Base-by-base conservation (phyloP, 2,888 invertebrate genomes). In the Trachelus stipa region DNA sequence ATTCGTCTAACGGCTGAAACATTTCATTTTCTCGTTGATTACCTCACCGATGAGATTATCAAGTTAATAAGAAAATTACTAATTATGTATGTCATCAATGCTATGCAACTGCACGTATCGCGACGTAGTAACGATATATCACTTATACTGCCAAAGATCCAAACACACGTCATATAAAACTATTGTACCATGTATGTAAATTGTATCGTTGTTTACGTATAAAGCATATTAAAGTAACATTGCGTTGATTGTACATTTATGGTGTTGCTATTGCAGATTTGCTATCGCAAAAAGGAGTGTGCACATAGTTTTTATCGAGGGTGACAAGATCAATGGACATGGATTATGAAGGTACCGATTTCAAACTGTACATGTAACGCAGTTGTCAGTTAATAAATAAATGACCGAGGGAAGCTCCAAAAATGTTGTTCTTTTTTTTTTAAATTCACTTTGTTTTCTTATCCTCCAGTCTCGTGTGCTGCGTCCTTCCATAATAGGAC, bases 141-240 rank as follows among this genome's bases (percentile, higher is more conserved):
- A 40, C 4, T 40, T 40, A 40, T 71, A 33, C 33, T 71, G 31
- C 33, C 71, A 71, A 71, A 71, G 71, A 30, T 71, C 40, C 15
- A 15, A 15, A 40, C 35, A 74, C 56, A 73, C 74, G 69, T 75
- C n/a, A 35, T 76, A 77, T 77, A 80, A 80, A 73, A 74, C 77
- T 75, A 85, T 73, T 30, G 84, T 83, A 80, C 76, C 71, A n/a
- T 71, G 71, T 71, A 71, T 33, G 34, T 68, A 85, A 85, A 82
- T 85, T 85, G 84, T 85, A 85, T 85, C 83, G 85, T 79, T 82
- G 83, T 85, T 85, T 84, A 84, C 85, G 84, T 84, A 82, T 85
- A 84, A 82, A 83, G 35, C 76, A 79, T 83, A 81, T 69, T 33
- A 15, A 69, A 6, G 6, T 40, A 40, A 40, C 4, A 40, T 1